Base-by-base conservation (phyloP, 1,140 invertebrate species). In the Nautilus pompilius region DNA sequence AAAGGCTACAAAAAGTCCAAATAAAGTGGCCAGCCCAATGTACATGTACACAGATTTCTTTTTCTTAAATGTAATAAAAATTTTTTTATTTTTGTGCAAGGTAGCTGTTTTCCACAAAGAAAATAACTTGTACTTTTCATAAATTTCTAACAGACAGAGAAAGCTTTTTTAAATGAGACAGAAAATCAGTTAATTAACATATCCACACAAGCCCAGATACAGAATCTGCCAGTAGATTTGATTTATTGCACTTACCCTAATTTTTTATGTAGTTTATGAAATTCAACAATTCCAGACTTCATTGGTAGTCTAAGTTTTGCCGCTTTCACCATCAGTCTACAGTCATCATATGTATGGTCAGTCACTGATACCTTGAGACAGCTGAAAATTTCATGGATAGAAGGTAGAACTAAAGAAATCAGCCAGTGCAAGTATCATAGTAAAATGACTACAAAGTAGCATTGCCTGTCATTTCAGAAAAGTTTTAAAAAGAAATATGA, bases 291-390 rank as follows among this genome's bases (percentile, higher is more conserved):
- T 17, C 85, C 87, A 13, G 89, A 87, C 5, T 89, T 88, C 65
- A 88, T 85, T 0, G 92, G 91, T 20, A 95, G 84, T 67, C 92
- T 89, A 66, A 93, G 85, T 72, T 90, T 88, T 72, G 90, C 90
- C 6, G 93, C 93, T 70, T 89, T 88, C 30, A 87, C 87, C 82
- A 95, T 92, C 34, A 95, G 85, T 63, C 90, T 86, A 72, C 93
- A 95, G 83, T 96, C 95, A 79, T 95, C 93, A 78, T 92, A 96
- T 0, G 93, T 92, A 77, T 95, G 95, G 81, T 96, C 92, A n/a
- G 92, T 88, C 0, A 91, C 89, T 4, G 93, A 92, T 33, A 95
- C 86, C 8, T 89, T 87, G 17, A 95, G 79, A 24, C 90, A 89
- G 73, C 93, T 95, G 79, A 45, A 87, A 87, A 75, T 48, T 48